These are phyloP conservation scores for Hydractinia symbiolongicarpus DNA, from an alignment of 30 jellyfish, hydroid and myxozoan genomes.

Conservation along the genomic window DNA sequence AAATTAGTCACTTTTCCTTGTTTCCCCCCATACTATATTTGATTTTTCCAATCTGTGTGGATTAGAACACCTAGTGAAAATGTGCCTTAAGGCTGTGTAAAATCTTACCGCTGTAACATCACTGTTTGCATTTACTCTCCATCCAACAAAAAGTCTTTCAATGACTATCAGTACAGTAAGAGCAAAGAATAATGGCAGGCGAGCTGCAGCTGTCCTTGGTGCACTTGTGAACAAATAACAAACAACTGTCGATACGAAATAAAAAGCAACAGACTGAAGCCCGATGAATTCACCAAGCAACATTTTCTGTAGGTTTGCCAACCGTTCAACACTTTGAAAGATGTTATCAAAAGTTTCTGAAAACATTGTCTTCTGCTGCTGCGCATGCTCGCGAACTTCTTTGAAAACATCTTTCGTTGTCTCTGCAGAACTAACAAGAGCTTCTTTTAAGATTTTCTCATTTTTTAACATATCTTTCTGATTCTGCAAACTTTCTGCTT, in stretches of 20 bases:
- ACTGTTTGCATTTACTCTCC: slow-evolving; percentile 9
- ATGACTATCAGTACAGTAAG: slow-evolving; percentile 38
- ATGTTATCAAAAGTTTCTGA: slow-evolving; percentile 68
- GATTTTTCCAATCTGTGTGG: no score
- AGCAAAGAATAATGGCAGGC: slow-evolving; percentile 39
- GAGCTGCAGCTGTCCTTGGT: slow-evolving; percentile 63
- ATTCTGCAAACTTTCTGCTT: slow-evolving; percentile 44
- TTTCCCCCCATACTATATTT: no score
- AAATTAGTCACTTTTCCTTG: no score
- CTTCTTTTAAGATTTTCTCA: slow-evolving; percentile 41
- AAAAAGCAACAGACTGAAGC: slow-evolving; percentile 75
- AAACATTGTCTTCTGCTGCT: slow-evolving; percentile 58
- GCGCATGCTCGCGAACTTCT: slow-evolving; percentile 69
- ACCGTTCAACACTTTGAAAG: slow-evolving; percentile 54
- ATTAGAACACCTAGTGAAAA: no score
- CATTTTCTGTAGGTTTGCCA: slow-evolving; percentile 62
- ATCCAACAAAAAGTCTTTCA: slow-evolving; percentile 40
- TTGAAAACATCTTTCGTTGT: slow-evolving; percentile 60
- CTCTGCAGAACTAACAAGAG: slow-evolving; percentile 49
- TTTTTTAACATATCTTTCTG: slow-evolving; percentile 52
- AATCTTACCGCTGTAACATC: slow-evolving; percentile 19
- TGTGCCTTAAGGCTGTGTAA: not conserved
- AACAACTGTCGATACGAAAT: slow-evolving; percentile 44
- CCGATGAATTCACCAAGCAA: slow-evolving; percentile 81
- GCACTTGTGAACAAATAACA: slow-evolving; percentile 72